These are phyloP conservation scores for Schizaphis graminum DNA, from an alignment of 2,888 invertebrate species.

Conservation along the genomic window DNA sequence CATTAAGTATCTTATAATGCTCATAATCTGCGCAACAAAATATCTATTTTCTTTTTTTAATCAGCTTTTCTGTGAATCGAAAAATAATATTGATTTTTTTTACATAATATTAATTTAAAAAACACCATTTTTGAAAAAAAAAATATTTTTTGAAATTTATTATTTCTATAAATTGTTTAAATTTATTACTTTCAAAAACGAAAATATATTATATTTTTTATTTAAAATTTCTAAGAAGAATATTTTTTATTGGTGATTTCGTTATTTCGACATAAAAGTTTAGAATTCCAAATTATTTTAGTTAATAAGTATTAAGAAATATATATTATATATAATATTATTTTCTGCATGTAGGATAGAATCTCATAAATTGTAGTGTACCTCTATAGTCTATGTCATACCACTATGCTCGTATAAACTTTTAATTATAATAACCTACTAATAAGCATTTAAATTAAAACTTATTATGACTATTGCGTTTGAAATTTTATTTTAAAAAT, in stretches of 20 bases:
- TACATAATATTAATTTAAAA: not conserved
- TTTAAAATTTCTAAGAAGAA: not conserved
- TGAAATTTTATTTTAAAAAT: not conserved
- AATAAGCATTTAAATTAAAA: not conserved
- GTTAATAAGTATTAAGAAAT: not conserved
- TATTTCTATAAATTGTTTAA: not conserved
- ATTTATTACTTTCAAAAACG: not conserved
- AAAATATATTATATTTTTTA: not conserved
- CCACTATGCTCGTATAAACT: not conserved
- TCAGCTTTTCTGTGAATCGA: not conserved
- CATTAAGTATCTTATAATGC: not conserved
- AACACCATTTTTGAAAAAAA: not conserved
- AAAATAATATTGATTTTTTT: not conserved
- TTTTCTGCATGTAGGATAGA: too few relatives aligned
- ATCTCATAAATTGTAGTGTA: not conserved
- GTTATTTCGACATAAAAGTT: not conserved
- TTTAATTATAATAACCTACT: not conserved
- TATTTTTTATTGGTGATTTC: not conserved
- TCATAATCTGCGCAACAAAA: not conserved
- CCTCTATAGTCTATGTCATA: not conserved
- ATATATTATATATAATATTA: not conserved
- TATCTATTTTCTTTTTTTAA: not conserved
- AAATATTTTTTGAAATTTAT: not conserved
- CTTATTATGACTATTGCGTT: not conserved
- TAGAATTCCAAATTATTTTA: not conserved